These are phyloP conservation scores for Meteorus cinctellus DNA, from an alignment of 2,888 invertebrate species.

Conservation along the genomic window DNA sequence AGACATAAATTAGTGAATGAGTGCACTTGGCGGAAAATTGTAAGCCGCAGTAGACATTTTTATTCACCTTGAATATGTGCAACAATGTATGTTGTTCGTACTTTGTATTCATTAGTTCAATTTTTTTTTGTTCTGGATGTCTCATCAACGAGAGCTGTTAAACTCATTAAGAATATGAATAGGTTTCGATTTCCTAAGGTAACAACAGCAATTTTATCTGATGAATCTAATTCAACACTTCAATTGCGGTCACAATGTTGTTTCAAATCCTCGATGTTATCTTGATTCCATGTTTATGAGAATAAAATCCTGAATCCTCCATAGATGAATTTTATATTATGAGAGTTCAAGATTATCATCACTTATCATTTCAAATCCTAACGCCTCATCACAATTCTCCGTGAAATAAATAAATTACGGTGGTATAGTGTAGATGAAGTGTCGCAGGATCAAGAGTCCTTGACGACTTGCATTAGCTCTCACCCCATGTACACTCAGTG, in stretches of 20 bases:
- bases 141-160: not conserved
- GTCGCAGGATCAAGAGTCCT: conserved; percentile 12
- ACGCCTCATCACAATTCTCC: not conserved
- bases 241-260: conserved; percentile 4
- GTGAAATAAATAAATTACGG: not conserved
- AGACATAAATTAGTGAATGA: conserved; percentile 6
- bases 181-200: not conserved
- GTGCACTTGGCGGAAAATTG: conserved; percentile 6
- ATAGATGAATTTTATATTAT: not conserved
- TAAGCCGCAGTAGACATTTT: not conserved
- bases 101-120: not conserved
- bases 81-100: not conserved
- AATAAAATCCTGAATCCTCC: not conserved
- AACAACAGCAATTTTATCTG: not conserved
- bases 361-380: conserved; percentile 10
- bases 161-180: not conserved
- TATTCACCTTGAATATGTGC: conserved; percentile 9
- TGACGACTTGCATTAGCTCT: conserved; percentile 14
- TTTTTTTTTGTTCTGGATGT: not conserved
- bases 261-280: not conserved
- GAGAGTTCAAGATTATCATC: not conserved
- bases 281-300: not conserved
- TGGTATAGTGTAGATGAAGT: not conserved
- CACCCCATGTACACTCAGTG: not conserved
- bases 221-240: not conserved